Conservation (phyloP, 2,888 invertebrate species). For the Pseudococcus longispinus region DNA sequence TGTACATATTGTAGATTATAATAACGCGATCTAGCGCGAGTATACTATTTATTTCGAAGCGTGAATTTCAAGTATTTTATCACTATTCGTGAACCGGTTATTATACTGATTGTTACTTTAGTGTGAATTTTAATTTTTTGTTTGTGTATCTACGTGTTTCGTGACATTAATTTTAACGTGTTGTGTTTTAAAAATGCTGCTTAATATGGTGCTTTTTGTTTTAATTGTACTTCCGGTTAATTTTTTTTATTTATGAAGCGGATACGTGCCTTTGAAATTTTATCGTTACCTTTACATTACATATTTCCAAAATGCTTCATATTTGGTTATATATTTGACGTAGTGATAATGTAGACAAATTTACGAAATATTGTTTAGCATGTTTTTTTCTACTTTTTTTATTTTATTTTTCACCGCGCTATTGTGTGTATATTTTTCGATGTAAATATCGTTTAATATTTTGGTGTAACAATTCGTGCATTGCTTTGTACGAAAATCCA, state of each 20-base stretch:
- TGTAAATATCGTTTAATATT: background rate
- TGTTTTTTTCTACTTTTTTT: background rate
- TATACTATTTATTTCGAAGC: background rate
- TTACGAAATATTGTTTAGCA: background rate
- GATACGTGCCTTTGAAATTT: conserved; percentile 30
- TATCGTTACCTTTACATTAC: conserved; percentile 5
- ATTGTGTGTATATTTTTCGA: background rate
- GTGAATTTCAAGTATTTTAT: conserved; percentile 5
- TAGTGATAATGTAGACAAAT: conserved; percentile 4
- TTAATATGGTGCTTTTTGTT: conserved; percentile 17
- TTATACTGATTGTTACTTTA: background rate
- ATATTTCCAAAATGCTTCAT: conserved; percentile 4
- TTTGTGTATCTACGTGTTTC: background rate
- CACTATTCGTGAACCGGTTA: background rate
- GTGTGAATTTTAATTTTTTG: background rate
- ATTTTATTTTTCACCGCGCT: background rate
- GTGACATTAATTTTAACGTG: conserved; percentile 4
- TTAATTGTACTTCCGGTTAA: background rate
- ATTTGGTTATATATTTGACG: background rate
- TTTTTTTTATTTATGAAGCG: background rate
- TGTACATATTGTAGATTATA: background rate
- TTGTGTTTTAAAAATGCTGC: conserved; percentile 1
- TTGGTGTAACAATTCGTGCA: background rate
- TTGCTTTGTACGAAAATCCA: background rate
- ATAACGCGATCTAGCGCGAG: background rate